Evolutionary conservation across 2,113 vertebrate species (phyloP).

Genomic region (Platycercus adscitus): DNA sequence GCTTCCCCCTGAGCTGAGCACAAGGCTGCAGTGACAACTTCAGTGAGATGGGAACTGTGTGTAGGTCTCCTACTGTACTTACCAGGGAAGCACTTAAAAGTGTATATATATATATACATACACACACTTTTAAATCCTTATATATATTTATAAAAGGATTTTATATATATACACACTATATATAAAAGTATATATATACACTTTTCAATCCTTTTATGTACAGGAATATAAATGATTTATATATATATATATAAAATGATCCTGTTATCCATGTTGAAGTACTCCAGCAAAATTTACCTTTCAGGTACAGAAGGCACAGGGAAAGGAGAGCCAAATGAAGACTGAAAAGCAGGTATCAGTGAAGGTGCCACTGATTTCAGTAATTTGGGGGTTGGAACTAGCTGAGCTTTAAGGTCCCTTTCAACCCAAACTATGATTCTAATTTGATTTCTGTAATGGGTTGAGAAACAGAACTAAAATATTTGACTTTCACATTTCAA

Average conservation of each 20-base stretch:
- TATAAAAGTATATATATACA: not conserved
- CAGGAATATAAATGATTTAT: too few relatives aligned
- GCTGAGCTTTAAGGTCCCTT: not conserved
- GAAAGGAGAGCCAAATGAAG: not conserved
- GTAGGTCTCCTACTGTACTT: not conserved
- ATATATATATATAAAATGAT: not conserved
- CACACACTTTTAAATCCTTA: not conserved
- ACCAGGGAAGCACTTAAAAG: not conserved
- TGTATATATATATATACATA: not conserved
- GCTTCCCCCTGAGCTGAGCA: not conserved
- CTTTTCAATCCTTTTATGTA: not conserved
- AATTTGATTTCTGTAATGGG: not conserved
- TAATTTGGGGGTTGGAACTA: not conserved
- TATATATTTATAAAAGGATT: not conserved
- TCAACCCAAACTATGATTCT: not conserved
- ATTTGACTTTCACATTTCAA: not conserved
- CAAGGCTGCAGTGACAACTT: not conserved
- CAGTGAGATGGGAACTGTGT: not conserved
- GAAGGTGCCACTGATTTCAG: not conserved
- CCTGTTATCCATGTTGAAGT: not conserved
- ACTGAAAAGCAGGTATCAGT: not conserved
- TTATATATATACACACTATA: too few relatives aligned
- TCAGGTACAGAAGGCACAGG: not conserved
- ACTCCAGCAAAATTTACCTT: not conserved
- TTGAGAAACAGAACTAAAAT: not conserved